These are phyloP conservation scores for Meandrina meandrites DNA, from an alignment of 92 coral and sea anemone genomes.

Conservation along the genomic window DNA sequence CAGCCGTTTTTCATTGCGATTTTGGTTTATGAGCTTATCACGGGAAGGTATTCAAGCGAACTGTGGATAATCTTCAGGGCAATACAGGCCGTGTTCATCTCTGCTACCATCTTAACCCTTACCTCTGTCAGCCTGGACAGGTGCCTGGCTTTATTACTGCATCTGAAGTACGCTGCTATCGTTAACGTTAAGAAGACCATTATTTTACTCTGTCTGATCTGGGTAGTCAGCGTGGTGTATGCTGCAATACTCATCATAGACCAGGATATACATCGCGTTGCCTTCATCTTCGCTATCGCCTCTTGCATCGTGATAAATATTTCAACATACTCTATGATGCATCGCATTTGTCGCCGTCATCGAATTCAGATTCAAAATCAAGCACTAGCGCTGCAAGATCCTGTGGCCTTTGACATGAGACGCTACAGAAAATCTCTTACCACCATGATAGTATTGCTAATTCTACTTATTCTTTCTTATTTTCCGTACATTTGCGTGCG, in stretches of 20 bases:
- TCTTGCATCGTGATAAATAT: constrained; percentile 6
- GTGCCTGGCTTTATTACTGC: constrained; percentile 1
- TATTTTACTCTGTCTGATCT: background rate
- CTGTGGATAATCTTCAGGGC: background rate
- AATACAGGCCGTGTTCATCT: constrained; percentile 3
- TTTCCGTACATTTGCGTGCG: constrained; percentile 19
- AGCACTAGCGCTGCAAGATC: background rate
- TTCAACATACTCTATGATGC: background rate
- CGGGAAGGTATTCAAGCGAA: background rate
- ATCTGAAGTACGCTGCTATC: background rate
- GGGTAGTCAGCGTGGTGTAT: background rate
- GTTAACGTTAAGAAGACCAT: constrained; percentile 4
- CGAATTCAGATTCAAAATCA: background rate
- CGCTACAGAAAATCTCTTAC: constrained; percentile 20
- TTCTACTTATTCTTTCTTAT: constrained; percentile 15
- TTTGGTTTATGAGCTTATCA: background rate
- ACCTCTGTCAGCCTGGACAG: constrained; percentile 8
- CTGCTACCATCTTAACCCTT: background rate
- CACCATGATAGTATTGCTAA: background rate
- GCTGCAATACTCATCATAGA: background rate
- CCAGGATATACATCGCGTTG: background rate
- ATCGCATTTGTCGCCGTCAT: constrained; percentile 20
- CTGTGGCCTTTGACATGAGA: background rate
- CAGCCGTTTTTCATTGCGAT: constrained; percentile 6
- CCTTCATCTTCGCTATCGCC: background rate